Evolutionary conservation across 2,797 vertebrate species (phyloP), one percentile per base, ranked within the genome.

Genomic region (Acipenser transmontanus): DNA sequence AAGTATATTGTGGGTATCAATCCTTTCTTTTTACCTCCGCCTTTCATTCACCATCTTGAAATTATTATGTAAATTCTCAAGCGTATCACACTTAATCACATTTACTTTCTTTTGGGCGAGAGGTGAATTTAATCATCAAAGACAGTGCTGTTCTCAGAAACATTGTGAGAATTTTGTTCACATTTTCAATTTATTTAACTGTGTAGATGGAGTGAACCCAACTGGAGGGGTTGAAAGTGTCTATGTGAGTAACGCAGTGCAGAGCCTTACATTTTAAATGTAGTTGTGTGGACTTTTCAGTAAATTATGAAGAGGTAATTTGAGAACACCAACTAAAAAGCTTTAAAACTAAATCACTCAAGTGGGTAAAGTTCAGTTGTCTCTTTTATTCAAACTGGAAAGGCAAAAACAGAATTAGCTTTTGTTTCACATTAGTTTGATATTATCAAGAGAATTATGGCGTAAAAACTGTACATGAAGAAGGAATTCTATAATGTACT

Each of bases 61-160:
- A 59, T 72, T 81, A 79, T 82, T 80, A 74, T 52, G 47, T 67
- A 71, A 83, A 79, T 13, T 69, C 75, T 82, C 81, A 77, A 75
- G 70, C 67, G 61, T 75, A 80, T 79, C 74, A 68, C 67, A 49
- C 72, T 80, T 80, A 75, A 83, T 78, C 79, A 79, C 70, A 81
- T 54, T 34, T 75, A 76, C 68, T 69, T 72, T 67, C 66, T 65
- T 76, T 78, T 73, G 66, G 73, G 75, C 76, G 74, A 82, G 75
- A 76, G 71, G 70, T 75, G 71, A 67, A 69, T 76, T 80, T 74
- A 78, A 71, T 79, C 77, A 66, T 70, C 64, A 70, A 50, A 66
- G 61, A 52, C 0, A 1, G 13, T 7, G 54, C 54, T 7, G 12
- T n/a, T 60, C 48, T 61, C 13, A 14, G 48, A n/a, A 12, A 13